phyloP scores from a whole-genome alignment of 2,797 vertebrate species.

The Cyclura pinguis region DNA sequence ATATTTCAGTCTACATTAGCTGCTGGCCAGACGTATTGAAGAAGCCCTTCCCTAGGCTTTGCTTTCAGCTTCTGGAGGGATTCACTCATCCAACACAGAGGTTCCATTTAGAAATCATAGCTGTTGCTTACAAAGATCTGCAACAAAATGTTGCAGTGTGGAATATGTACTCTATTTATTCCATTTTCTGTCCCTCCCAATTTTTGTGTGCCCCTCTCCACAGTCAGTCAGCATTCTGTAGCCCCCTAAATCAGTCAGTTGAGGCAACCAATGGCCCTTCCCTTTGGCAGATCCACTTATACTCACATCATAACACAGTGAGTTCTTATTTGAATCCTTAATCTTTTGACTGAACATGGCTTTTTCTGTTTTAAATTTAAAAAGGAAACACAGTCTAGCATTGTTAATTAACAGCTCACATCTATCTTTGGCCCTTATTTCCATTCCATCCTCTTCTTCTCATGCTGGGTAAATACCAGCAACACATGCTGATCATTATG shows the following conservation, averaged over 20 bases:
- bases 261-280: background rate
- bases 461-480: slow-evolving; percentile 40
- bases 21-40: background rate
- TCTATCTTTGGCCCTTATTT: slow-evolving; percentile 20
- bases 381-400: background rate
- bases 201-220: background rate
- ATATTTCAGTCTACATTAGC: background rate
- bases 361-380: background rate
- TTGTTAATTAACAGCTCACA: slow-evolving; percentile 30
- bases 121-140: background rate
- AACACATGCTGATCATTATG: slow-evolving; percentile 13
- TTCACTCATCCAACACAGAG: background rate
- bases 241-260: background rate
- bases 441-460: slow-evolving; percentile 18
- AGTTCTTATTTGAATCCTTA: background rate
- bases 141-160: background rate
- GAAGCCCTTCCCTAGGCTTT: background rate
- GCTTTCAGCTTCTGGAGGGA: background rate
- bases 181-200: background rate
- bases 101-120: background rate
- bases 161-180: background rate
- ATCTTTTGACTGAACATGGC: background rate
- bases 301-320: background rate
- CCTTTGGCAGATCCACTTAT: background rate
- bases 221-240: background rate